A percentile compares a stretch with the other conserved stretches of the same genome.
These are phyloP conservation scores for Tortrix viridana DNA, from an alignment of 2,888 invertebrate genomes.

Conservation along the genomic window DNA sequence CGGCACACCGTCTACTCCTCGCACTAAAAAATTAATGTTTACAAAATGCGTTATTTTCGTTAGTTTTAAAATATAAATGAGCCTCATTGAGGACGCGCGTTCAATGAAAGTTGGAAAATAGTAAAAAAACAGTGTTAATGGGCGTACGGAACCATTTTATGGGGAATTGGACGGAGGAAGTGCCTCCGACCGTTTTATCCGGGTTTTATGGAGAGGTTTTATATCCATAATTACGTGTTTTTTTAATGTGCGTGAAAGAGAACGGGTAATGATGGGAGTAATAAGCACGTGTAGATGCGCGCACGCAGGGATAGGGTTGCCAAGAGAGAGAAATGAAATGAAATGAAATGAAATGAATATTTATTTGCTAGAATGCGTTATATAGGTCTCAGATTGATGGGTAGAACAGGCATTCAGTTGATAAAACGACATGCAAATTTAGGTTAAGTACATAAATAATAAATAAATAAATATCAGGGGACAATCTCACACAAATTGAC, in stretches of 20 bases:
- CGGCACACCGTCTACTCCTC: slow-evolving; percentile 73
- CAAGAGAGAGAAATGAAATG: too few species aligned
- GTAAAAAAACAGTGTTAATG: slow-evolving; percentile 79
- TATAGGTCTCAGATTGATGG: too few species aligned
- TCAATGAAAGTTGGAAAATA: slow-evolving; percentile 73
- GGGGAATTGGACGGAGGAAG: slow-evolving; percentile 72
- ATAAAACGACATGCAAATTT: too few species aligned
- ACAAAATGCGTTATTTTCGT: slow-evolving; percentile 75
- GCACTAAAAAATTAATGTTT: slow-evolving; percentile 75
- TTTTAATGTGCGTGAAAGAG: slow-evolving; percentile 67
- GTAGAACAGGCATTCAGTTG: too few species aligned
- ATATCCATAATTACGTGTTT: slow-evolving; percentile 79
- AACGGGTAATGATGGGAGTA: slow-evolving; percentile 64
- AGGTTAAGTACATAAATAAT: too few species aligned
- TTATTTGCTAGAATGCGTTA: too few species aligned
- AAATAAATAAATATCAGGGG: too few species aligned
- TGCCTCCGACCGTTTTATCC: slow-evolving; percentile 77
- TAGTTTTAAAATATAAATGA: slow-evolving; percentile 72
- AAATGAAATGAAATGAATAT: too few species aligned
- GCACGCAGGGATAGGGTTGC: slow-evolving; percentile 19
- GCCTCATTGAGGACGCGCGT: slow-evolving; percentile 79
- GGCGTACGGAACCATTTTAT: slow-evolving; percentile 71
- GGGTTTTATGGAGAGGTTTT: slow-evolving; percentile 80
- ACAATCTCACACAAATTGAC: too few species aligned
- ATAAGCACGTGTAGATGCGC: slow-evolving; percentile 48